phyloP scores from a whole-genome alignment of 1,140 invertebrate genomes.

The Cyrtorhinus lividipennis region DNA sequence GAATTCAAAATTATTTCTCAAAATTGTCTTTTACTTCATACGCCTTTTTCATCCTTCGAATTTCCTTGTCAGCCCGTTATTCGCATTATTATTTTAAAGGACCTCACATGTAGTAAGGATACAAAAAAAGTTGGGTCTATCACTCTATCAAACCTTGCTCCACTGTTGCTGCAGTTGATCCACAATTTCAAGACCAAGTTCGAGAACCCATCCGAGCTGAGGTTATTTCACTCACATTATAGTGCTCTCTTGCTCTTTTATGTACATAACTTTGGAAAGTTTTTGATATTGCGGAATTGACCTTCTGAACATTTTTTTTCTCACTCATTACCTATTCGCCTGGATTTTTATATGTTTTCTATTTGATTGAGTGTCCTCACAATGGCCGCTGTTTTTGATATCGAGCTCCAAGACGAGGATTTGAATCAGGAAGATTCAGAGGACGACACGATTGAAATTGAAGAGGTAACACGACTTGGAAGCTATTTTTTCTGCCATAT shows the following conservation, averaged over 20 bases:
- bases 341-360: neutral
- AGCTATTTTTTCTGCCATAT: constrained; percentile 18
- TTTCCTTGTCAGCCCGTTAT: too few relatives aligned
- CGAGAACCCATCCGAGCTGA: neutral
- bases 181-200: too few relatives aligned
- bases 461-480: constrained; percentile 43
- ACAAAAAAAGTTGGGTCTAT: too few relatives aligned
- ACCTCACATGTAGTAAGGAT: too few relatives aligned
- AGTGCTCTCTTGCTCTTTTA: constrained; percentile 4
- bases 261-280: constrained; percentile 7
- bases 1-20: too few relatives aligned
- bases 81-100: too few relatives aligned
- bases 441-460: constrained; percentile 62
- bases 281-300: constrained; percentile 1
- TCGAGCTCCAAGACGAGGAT: constrained; percentile 66
- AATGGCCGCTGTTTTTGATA: constrained; percentile 53
- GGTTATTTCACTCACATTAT: neutral
- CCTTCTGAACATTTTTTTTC: neutral
- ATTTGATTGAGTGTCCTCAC: neutral
- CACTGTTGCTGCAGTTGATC: too few relatives aligned
- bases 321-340: too few relatives aligned
- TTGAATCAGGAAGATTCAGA: constrained; percentile 57
- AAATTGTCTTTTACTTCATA: too few relatives aligned
- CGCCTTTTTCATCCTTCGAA: too few relatives aligned
- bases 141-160: too few relatives aligned